These are phyloP conservation scores for Sardina pilchardus DNA, from an alignment of 2,113 vertebrate genomes.

Conservation along the genomic window DNA sequence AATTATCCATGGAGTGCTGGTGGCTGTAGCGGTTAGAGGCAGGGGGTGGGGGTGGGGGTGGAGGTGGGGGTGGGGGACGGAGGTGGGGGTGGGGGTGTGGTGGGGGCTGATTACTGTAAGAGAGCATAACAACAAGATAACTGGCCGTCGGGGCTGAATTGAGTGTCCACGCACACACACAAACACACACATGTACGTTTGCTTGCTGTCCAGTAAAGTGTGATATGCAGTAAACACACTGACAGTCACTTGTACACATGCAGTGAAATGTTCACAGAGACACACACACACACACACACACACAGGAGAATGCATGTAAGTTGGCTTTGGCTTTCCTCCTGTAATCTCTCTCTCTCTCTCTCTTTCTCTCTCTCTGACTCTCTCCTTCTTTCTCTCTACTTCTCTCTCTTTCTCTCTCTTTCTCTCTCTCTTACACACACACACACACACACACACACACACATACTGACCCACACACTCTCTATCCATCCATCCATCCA, in stretches of 20 bases:
- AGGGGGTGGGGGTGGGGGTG: background rate
- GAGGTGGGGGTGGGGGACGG: background rate
- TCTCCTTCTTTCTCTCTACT: slow-evolving; percentile 23
- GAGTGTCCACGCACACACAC: background rate
- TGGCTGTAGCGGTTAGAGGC: background rate
- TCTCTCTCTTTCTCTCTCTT: background rate
- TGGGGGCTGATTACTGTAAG: background rate
- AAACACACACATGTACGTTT: background rate
- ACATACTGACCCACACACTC: background rate
- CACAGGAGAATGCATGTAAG: background rate
- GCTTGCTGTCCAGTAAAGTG: background rate
- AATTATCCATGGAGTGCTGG: slow-evolving; percentile 3
- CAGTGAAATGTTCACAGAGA: slow-evolving; percentile 10
- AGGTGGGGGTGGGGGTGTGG: background rate
- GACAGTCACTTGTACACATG: background rate
- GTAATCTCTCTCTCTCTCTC: slow-evolving; percentile 34
- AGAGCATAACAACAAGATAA: background rate
- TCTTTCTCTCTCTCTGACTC: slow-evolving; percentile 21
- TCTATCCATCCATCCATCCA: slow-evolving; percentile 15
- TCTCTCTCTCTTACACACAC: background rate
- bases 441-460: too few relatives aligned
- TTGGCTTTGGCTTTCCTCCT: slow-evolving; percentile 24
- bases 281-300: slow-evolving; percentile 29
- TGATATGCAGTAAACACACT: background rate
- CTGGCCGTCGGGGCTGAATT: background rate